Evolutionary conservation across 2,113 vertebrate species (phyloP).

Genomic region (Falco punctatus): DNA sequence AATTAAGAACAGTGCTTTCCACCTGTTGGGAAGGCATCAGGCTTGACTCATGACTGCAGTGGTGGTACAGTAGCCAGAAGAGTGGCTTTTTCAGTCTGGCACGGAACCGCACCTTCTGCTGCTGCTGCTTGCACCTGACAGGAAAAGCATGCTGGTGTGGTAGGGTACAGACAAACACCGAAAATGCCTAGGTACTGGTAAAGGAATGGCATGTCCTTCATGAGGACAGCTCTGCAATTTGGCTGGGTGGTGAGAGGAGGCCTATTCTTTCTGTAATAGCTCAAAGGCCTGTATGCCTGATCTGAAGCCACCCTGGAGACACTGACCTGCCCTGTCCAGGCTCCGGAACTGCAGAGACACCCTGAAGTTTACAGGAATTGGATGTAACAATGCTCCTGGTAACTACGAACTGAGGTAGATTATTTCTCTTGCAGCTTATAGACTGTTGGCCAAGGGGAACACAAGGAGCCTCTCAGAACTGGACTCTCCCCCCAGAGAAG

Average conservation of each 20-base stretch:
- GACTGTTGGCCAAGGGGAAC: not conserved
- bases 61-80: not conserved
- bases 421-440: not conserved
- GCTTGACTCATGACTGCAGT: not conserved
- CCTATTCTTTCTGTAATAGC: not conserved
- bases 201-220: not conserved
- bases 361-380: not conserved
- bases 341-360: not conserved
- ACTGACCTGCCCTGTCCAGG: not conserved
- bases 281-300: too few relatives aligned
- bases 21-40: too few relatives aligned
- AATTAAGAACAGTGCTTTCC: too few relatives aligned
- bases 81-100: not conserved
- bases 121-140: not conserved
- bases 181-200: not conserved
- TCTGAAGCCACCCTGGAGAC: not conserved
- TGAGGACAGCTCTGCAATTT: not conserved
- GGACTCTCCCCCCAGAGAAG: too few relatives aligned
- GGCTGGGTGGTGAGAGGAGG: not conserved
- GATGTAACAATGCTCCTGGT: not conserved
- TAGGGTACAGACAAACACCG: fast-evolving
- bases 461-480: not conserved
- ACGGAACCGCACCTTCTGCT: not conserved
- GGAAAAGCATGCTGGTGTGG: not conserved
- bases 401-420: not conserved